Evolutionary conservation across 2,797 vertebrate species (phyloP), one percentile per base, ranked within the genome.

Genomic region (Strix occidentalis): DNA sequence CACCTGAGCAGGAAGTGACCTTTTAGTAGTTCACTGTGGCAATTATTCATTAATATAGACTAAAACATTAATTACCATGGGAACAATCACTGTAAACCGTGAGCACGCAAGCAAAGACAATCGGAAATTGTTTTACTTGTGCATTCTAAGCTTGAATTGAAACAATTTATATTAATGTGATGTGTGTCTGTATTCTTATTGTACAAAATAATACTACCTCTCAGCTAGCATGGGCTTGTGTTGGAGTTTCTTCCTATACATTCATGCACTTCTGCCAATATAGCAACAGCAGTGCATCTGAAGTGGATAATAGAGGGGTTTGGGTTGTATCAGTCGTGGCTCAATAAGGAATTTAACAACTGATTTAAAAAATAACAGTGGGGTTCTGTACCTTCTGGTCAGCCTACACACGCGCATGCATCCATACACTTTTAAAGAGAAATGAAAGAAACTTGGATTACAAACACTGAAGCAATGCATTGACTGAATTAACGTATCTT

Each of bases 41-140:
- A 97, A 90, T 97, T 91, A 93, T 69, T 95, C 86, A 93, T 96
- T 97, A 96, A 96, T 91, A 92, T 5, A 96, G 58, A 96, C 61
- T 66, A 96, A 92, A 96, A 74, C 45, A 87, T 41, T 93, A 97
- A 97, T 96, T 98, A 93, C 37, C 54, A 78, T 43, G 37, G 35
- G 41, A 92, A 25, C 28, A 6, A 45, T 51, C 64, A 68, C 33
- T 37, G 57, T 41, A 77, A 92, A 74, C 60, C 2, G 1, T 19
- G 35, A 87, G 63, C 78, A 89, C 4, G 2, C n/a, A 72, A 76
- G 10, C 2, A 9, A 83, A 80, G 31, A 64, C 33, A 65, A 60
- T 25, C 1, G 2, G 37, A 60, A 95, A 90, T 75, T 37, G 61
- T 84, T 78, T 86, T 12, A 41, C 31, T 70, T 82, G 45, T 46